These are phyloP conservation scores for Calidris pygmaea DNA, from an alignment of 2,113 vertebrate genomes.

Conservation along the genomic window DNA sequence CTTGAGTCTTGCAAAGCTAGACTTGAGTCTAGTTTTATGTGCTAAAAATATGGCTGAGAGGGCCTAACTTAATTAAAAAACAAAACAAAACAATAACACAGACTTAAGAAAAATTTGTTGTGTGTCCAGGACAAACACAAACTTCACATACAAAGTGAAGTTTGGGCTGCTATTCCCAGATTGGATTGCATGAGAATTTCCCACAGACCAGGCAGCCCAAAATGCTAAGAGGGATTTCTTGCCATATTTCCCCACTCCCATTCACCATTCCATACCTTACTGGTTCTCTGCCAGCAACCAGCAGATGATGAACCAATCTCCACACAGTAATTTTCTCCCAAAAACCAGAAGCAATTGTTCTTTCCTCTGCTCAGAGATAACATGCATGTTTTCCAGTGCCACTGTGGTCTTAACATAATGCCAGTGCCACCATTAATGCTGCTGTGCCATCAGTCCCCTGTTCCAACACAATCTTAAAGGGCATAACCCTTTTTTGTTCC, in stretches of 20 bases:
- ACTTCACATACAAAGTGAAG: not conserved
- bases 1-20: not conserved
- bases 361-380: not conserved
- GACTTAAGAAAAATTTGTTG: not conserved
- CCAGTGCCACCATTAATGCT: not conserved
- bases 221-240: not conserved
- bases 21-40: too few species aligned
- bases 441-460: not conserved
- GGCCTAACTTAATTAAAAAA: not conserved
- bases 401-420: not conserved
- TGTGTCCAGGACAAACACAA: not conserved
- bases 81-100: not conserved
- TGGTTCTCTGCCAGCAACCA: not conserved
- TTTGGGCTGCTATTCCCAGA: not conserved
- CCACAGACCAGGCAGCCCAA: not conserved
- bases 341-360: not conserved
- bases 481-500: not conserved
- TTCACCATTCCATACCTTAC: not conserved
- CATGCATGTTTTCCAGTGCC: not conserved
- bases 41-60: not conserved
- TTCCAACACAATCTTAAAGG: not conserved
- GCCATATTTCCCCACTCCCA: not conserved
- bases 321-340: not conserved
- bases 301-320: not conserved
- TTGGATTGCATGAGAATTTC: not conserved